phyloP scores from a whole-genome alignment of 2,888 invertebrate genomes.

The Heliconius sara region DNA sequence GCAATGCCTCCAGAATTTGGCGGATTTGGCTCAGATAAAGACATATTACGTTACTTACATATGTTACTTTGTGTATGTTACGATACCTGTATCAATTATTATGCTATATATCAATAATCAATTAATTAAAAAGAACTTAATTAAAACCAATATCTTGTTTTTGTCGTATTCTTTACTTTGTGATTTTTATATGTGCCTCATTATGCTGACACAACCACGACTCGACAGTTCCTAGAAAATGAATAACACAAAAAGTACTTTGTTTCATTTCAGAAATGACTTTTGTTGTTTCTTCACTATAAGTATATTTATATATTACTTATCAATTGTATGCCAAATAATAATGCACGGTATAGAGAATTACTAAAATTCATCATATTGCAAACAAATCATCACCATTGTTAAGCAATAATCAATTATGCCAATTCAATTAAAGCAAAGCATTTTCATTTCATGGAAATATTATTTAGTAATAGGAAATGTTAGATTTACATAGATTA shows the following conservation, averaged over 20 bases:
- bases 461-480: not conserved
- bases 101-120: too few species aligned
- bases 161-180: not conserved
- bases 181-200: not conserved
- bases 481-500: not conserved
- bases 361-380: not conserved
- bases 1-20: too few species aligned
- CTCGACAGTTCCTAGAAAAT: too few species aligned
- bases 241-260: not conserved
- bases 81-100: too few species aligned
- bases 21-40: too few species aligned
- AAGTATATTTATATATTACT: too few species aligned
- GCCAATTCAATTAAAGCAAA: not conserved
- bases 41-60: too few species aligned
- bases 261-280: not conserved
- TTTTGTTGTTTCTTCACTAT: too few species aligned
- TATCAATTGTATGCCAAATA: not conserved
- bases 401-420: not conserved
- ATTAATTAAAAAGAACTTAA: not conserved
- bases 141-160: not conserved
- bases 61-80: too few species aligned
- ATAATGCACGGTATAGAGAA: not conserved
- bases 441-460: not conserved
- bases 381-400: not conserved
- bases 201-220: not conserved